Base-by-base conservation (phyloP, 1,140 invertebrate genomes). In the Cotesia glomerata region DNA sequence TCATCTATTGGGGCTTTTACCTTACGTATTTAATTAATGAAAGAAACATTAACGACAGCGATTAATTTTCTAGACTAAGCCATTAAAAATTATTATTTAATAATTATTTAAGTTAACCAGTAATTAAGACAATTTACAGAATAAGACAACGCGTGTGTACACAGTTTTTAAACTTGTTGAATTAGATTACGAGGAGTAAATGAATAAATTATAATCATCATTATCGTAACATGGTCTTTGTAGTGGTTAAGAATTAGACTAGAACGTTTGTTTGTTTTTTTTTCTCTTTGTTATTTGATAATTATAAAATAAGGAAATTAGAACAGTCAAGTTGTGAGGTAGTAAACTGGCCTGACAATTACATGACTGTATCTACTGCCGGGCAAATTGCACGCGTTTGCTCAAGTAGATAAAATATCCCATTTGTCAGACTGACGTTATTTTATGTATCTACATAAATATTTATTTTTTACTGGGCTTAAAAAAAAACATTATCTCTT, bases 361-460 rank as follows among this genome's bases (percentile, higher is more conserved):
- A 70, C 58, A 26, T 36, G 71, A 73, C 63, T 64, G 16, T 65
- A 69, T 75, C 63, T 63, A 72, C 74, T 75, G 59, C 36, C 51
- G 7, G 51, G 14, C 61, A 70, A 71, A 64, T 54, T 45, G 11
- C 39, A 45, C 39, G 32, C 51, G 39, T 36, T n/a, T 51, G 34
- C 51, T 18, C 34, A 26, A 56, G 49, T 56, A 65, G 70, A 67
- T 67, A 34, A 67, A 67, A 13, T 54, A 51, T 49, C 7, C 11
- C 5, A 49, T 13, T 67, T 49, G 65, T 67, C 65, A 67, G 65
- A 26, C 65, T 67, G 65, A 67, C 65, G 49, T n/a, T 14, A 18
- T 26, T 63, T 63, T 16, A 26, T 5, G 2, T 26, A 61, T 61
- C 8, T 26, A 26, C 26, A 61, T 61, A 26, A 26, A 26, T 61